Base-by-base conservation (phyloP, 2,113 vertebrate genomes). In the Rutilus rutilus region DNA sequence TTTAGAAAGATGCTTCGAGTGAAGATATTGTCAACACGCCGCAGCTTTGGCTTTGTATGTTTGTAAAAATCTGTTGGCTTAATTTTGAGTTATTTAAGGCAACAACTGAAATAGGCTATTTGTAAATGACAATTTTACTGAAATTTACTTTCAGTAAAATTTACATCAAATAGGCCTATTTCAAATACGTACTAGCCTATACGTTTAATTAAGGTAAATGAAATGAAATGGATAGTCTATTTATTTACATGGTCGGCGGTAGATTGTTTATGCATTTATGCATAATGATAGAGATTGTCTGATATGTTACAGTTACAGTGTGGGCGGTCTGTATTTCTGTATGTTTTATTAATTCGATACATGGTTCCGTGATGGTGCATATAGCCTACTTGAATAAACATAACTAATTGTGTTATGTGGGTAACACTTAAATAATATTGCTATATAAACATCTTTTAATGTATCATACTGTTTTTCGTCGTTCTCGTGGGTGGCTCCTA, bases 1-100 rank as follows among this genome's bases (percentile, higher is more conserved):
- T 92, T 92, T 88, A 87, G 90, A 91, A 88, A 90, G 92, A 93
- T 90, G 89, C 89, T 91, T 90, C 54, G 84, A 93, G 85, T 89
- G 89, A 91, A 91, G 91, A 91, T 88, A 60, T 88, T 90, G 87
- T 85, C 14, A 45, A 85, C 90, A 89, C 82, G 57, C 83, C 85
- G 47, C 80, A 65, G 86, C 78, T 88, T 71, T 83, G 57, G 47
- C 54, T 42, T 80, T 74, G 42, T 52, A 57, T 84, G 54, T 84
- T 85, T 54, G 60, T 45, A 39, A 33, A 67, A 25, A 91, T 89
- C 39, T 60, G 7, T 17, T 62, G 78, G 23, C 23, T 19, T 39
- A 79, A 62, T 62, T 60, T 17, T 8, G 11, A n/a, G 7, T 14
- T 42, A 3, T 25, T 25, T 47, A 47, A 45, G 39, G 1, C 39